Conservation (phyloP, 2,113 vertebrate species). For the Baryphthengus martii region DNA sequence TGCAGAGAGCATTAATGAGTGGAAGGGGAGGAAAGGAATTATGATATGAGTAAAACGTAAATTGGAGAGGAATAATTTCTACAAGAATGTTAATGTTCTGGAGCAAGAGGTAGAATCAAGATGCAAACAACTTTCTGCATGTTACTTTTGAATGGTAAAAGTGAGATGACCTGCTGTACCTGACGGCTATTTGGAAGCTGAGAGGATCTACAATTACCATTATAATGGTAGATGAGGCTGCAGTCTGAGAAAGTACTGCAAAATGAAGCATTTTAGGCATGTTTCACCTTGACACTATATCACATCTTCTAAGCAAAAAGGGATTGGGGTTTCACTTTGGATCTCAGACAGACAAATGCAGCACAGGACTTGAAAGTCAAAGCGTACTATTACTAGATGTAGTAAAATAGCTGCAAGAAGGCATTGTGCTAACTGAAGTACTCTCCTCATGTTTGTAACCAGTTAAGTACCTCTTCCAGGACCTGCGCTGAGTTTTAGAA, state of each 20-base stretch:
- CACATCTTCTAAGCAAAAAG: not conserved
- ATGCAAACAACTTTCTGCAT: not conserved
- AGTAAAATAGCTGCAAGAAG: not conserved
- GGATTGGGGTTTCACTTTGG: not conserved
- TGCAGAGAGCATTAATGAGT: not conserved
- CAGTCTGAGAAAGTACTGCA: not conserved
- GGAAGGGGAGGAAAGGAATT: not conserved
- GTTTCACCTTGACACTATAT: not conserved
- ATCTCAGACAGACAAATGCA: not conserved
- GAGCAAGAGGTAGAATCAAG: not conserved
- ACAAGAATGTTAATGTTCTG: not conserved
- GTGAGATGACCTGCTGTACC: not conserved
- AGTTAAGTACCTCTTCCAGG: not conserved
- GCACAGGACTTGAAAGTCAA: not conserved
- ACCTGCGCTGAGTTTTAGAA: not conserved
- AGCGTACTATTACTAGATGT: fast-evolving
- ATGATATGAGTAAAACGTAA: not conserved
- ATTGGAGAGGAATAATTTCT: not conserved
- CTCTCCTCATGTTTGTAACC: not conserved
- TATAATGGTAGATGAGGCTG: not conserved
- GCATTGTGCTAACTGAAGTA: not conserved
- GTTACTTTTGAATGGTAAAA: not conserved
- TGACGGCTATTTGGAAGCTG: not conserved
- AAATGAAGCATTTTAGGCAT: not conserved
- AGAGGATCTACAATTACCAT: not conserved